These are phyloP conservation scores for Polymixis flavicincta DNA, from an alignment of 2,888 invertebrate genomes.

Conservation along the genomic window DNA sequence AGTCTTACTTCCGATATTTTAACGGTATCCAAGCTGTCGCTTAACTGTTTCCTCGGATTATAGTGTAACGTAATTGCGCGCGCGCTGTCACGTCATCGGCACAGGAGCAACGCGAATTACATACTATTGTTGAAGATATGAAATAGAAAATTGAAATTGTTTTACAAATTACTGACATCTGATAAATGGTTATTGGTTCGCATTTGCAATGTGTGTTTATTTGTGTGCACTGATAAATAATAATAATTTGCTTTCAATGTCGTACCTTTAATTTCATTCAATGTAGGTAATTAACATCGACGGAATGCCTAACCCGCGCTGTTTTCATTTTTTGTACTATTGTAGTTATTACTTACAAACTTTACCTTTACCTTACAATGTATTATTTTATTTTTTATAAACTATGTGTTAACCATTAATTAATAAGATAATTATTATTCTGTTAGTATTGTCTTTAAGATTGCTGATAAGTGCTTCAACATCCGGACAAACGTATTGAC, in stretches of 20 bases:
- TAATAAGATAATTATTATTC: too few relatives aligned
- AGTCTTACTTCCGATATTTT: slow-evolving; percentile 56
- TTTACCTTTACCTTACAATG: too few relatives aligned
- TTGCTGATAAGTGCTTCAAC: too few relatives aligned
- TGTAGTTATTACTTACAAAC: too few relatives aligned
- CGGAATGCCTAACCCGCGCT: too few relatives aligned
- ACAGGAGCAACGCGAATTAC: slow-evolving; percentile 46
- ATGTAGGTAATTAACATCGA: too few relatives aligned
- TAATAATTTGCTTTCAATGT: slow-evolving; percentile 33
- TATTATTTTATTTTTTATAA: too few relatives aligned
- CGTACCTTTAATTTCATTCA: too few relatives aligned
- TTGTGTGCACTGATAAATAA: slow-evolving; percentile 22
- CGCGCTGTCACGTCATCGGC: slow-evolving; percentile 50
- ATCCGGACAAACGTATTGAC: too few relatives aligned
- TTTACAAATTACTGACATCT: slow-evolving; percentile 41
- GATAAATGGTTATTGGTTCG: slow-evolving; percentile 24
- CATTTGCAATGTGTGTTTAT: slow-evolving; percentile 24
- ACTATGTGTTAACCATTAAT: too few relatives aligned
- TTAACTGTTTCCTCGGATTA: slow-evolving; percentile 61
- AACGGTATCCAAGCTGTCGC: slow-evolving; percentile 54
- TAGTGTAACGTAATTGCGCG: slow-evolving; percentile 52
- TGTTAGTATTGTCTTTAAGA: too few relatives aligned
- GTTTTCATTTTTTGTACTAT: too few relatives aligned
- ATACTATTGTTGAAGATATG: slow-evolving; percentile 57
- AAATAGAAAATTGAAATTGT: slow-evolving; percentile 54